Percentiles rank a stretch among this genome's conserved stretches.
These are phyloP conservation scores for Torymus texanus DNA, from an alignment of 2,888 invertebrate genomes.

Conservation along the genomic window DNA sequence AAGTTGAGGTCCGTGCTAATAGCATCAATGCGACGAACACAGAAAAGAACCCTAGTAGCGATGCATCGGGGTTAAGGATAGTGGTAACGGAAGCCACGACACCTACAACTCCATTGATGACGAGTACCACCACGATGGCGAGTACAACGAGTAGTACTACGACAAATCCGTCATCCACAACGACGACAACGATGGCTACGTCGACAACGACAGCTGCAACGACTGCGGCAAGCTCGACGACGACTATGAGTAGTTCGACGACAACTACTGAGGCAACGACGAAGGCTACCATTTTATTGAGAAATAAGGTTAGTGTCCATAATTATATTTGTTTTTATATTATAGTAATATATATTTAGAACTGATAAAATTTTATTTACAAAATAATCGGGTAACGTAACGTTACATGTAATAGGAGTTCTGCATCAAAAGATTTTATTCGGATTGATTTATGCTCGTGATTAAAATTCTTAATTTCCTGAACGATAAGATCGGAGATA, in stretches of 20 bases:
- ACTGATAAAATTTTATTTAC: too few relatives aligned
- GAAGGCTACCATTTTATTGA: not conserved
- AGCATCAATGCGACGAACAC: constrained; percentile 46
- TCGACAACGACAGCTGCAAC: not conserved
- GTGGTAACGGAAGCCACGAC: constrained; percentile 53
- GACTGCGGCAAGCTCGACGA: not conserved
- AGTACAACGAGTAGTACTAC: not conserved
- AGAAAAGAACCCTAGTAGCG: not conserved
- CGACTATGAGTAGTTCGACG: not conserved
- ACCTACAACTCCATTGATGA: not conserved
- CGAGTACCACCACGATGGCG: not conserved
- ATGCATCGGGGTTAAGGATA: constrained; percentile 35
- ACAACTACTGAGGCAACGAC: constrained; percentile 5
- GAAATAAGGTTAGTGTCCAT: constrained; percentile 3
- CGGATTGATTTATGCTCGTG: too few relatives aligned
- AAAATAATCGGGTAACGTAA: too few relatives aligned
- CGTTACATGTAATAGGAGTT: too few relatives aligned
- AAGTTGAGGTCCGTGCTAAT: constrained; percentile 59
- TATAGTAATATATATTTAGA: too few relatives aligned
- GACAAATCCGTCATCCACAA: not conserved
- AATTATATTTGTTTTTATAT: too few relatives aligned
- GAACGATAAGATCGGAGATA: too few relatives aligned
- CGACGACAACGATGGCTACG: not conserved
- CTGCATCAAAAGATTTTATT: too few relatives aligned
- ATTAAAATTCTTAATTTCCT: too few relatives aligned